Conservation (phyloP, 53 echinoderm and acorn worm genomes). For the Hippasteria phrygiana region DNA sequence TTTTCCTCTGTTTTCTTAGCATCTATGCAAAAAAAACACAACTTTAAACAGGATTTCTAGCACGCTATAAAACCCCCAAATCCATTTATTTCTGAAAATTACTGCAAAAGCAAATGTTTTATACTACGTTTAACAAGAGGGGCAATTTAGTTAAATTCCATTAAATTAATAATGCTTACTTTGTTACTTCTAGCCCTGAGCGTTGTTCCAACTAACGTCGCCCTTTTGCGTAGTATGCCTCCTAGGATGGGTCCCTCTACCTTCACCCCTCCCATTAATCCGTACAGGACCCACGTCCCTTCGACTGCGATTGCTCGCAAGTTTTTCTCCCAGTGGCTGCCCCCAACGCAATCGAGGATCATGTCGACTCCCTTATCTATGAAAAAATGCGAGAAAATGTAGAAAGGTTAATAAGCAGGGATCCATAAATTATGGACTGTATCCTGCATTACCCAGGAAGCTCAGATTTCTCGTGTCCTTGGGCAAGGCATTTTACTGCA, state of each 20-base stretch:
- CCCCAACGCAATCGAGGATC: conserved; percentile 94
- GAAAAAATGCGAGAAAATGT: too few species aligned
- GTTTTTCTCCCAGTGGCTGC: conserved; percentile 83
- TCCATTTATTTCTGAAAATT: too few species aligned
- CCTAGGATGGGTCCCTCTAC: conserved; percentile 79
- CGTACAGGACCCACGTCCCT: conserved; percentile 91
- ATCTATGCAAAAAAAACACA: too few species aligned
- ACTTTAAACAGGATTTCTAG: too few species aligned
- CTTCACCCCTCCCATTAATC: conserved; percentile 80
- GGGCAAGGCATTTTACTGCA: too few species aligned
- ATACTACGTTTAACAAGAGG: too few species aligned
- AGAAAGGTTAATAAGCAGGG: too few species aligned
- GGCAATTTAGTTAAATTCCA: background rate
- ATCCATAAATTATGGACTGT: background rate
- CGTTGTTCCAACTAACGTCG: conserved; percentile 73
- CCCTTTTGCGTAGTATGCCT: conserved; percentile 78
- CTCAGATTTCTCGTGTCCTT: too few species aligned
- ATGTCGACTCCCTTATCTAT: conserved; percentile 88
- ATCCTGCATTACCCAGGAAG: background rate
- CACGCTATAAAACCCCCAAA: too few species aligned
- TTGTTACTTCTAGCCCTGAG: conserved; percentile 78
- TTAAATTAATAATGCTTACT: conserved; percentile 58
- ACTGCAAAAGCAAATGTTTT: too few species aligned
- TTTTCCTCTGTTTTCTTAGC: too few species aligned
- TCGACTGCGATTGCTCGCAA: conserved; percentile 76